These are phyloP conservation scores for Incurvaria masculella DNA, from an alignment of 2,888 invertebrate species.

Conservation along the genomic window DNA sequence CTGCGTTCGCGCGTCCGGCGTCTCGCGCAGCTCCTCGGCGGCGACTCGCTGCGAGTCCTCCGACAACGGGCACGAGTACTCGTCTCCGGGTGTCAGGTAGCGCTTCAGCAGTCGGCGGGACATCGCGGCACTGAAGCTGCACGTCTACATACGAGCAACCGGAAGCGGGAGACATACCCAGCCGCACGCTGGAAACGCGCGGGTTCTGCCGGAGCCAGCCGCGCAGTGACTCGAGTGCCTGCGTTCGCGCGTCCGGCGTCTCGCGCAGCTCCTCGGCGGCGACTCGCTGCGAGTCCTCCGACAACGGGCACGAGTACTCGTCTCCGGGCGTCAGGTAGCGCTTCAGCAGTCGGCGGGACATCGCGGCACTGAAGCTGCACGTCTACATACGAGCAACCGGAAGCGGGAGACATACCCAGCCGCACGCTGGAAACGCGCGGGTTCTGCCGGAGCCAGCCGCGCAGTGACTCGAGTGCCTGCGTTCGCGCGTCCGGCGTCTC, in stretches of 20 bases:
- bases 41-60: conserved; percentile 62
- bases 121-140: too few species aligned
- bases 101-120: conserved; percentile 38
- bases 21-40: conserved; percentile 65
- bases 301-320: conserved; percentile 60
- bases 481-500: conserved; percentile 64
- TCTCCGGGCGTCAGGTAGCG: conserved; percentile 60
- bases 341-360: conserved; percentile 38
- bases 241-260: conserved; percentile 60
- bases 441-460: conserved; percentile 70
- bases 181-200: conserved; percentile 63
- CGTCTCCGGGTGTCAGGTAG: conserved; percentile 59
- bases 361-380: too few species aligned
- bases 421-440: conserved; percentile 66
- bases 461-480: conserved; percentile 63
- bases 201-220: conserved; percentile 71
- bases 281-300: conserved; percentile 58
- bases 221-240: conserved; percentile 64
- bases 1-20: conserved; percentile 60
- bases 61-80: conserved; percentile 60
- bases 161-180: conserved; percentile 64
- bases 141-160: too few species aligned
- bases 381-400: too few species aligned
- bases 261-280: conserved; percentile 68
- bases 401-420: conserved; percentile 62